Evolutionary conservation across 2,113 vertebrate genomes (phyloP).

Genomic region (Rhabdornis inornatus): DNA sequence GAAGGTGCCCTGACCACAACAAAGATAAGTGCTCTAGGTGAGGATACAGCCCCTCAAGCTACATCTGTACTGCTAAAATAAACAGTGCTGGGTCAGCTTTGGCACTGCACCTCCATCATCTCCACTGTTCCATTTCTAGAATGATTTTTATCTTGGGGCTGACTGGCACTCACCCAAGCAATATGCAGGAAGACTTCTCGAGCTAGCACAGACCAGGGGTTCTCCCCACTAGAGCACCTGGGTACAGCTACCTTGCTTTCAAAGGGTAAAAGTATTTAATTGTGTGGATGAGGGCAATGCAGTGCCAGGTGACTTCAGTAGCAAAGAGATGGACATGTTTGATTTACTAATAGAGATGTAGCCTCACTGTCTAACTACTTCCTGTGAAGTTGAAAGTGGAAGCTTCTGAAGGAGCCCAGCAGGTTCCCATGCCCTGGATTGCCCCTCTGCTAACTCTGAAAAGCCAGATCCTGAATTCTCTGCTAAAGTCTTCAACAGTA

Average conservation of each 20-base stretch:
- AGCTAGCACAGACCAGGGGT: neutral
- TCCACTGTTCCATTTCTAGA: neutral
- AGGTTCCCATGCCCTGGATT: neutral
- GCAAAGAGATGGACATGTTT: neutral
- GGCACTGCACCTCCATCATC: neutral
- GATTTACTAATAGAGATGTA: neutral
- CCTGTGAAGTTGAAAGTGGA: neutral
- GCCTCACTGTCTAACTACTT: neutral
- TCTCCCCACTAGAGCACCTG: neutral
- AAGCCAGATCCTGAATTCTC: neutral
- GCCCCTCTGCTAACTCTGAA: neutral
- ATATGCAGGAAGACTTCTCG: neutral
- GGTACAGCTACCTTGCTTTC: neutral
- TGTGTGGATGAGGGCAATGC: neutral
- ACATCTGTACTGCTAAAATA: neutral
- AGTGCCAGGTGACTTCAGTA: neutral
- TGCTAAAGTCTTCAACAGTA: neutral
- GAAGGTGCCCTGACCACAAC: neutral
- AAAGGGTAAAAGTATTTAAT: neutral
- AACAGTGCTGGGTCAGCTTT: neutral
- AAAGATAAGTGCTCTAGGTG: neutral
- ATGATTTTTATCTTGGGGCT: neutral
- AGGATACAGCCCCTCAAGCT: neutral
- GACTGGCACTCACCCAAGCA: neutral
- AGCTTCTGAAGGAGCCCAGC: neutral